Evolutionary conservation across 2,113 vertebrate genomes (phyloP).

Genomic region (Colaptes auratus): DNA sequence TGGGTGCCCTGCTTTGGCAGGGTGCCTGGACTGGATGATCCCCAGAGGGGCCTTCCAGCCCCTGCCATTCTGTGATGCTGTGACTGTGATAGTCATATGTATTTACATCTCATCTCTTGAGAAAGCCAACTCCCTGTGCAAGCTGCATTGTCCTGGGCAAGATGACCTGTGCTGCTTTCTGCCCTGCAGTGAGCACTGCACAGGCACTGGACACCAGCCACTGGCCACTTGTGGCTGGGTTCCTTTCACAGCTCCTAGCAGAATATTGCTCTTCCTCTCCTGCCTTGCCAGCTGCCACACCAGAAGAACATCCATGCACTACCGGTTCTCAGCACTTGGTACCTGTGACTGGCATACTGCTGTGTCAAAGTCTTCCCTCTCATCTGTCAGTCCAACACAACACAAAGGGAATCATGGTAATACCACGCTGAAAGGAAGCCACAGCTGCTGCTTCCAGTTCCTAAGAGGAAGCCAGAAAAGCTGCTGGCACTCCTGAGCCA

Average conservation of each 20-base stretch:
- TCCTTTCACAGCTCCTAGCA: background rate
- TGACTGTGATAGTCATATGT: rapidly evolving
- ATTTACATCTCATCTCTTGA: background rate
- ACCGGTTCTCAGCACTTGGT: background rate
- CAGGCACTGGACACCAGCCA: background rate
- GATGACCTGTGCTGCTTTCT: background rate
- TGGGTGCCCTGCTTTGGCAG: too few relatives aligned
- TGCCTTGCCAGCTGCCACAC: background rate
- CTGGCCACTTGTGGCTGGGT: background rate
- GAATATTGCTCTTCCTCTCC: background rate
- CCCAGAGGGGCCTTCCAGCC: too few relatives aligned
- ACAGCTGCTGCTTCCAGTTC: background rate
- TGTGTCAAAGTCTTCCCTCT: too few relatives aligned
- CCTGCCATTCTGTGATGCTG: too few relatives aligned
- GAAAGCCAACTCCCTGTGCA: background rate
- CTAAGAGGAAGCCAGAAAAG: background rate
- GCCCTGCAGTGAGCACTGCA: background rate
- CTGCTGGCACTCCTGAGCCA: background rate
- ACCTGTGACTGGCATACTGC: background rate
- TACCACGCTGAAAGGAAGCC: background rate
- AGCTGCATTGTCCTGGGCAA: background rate
- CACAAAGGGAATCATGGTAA: background rate
- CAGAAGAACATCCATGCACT: background rate
- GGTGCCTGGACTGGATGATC: too few relatives aligned
- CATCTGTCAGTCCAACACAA: background rate